These are phyloP conservation scores for Semicossyphus pulcher DNA, from an alignment of 2,113 vertebrate genomes.

Conservation along the genomic window DNA sequence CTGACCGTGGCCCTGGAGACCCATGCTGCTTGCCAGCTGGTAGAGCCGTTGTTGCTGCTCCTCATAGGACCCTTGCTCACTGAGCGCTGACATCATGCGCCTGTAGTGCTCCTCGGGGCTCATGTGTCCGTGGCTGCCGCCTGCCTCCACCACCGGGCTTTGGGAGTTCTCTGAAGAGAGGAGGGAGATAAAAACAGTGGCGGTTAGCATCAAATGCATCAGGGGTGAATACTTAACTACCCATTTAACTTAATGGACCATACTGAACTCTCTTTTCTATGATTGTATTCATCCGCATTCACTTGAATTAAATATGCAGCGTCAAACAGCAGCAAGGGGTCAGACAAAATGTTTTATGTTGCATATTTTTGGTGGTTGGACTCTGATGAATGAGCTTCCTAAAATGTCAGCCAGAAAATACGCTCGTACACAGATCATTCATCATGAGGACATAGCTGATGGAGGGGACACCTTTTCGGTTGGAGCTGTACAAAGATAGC, in stretches of 20 bases:
- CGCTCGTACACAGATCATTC: not conserved
- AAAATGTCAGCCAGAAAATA: constrained; percentile 14
- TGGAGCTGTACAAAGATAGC: constrained; percentile 17
- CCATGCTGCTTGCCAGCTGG: constrained; percentile 94
- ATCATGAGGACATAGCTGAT: constrained; percentile 20
- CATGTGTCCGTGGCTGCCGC: constrained; percentile 89
- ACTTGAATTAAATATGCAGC: not conserved
- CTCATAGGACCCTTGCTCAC: constrained; percentile 90
- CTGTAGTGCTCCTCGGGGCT: constrained; percentile 97
- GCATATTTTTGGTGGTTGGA: too few species aligned
- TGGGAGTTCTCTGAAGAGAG: constrained; percentile 87
- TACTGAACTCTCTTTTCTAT: not conserved
- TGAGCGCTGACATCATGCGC: constrained; percentile 94
- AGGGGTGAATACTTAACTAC: not conserved
- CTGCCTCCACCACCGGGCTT: constrained; percentile 88
- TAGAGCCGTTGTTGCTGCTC: constrained; percentile 96
- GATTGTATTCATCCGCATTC: constrained; percentile 1
- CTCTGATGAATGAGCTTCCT: too few species aligned
- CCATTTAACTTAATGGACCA: not conserved
- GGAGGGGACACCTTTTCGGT: constrained; percentile 12
- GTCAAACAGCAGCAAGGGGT: constrained; percentile 12
- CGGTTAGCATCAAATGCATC: constrained; percentile 6
- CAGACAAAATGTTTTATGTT: too few species aligned
- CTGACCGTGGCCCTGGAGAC: constrained; percentile 90
- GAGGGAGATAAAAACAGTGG: not conserved